Evolutionary conservation across 2,113 vertebrate species (phyloP).

Genomic region (human): GRCh38 chr6:169936501-169937000

Average conservation of each 20-base stretch:
- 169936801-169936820: no score
- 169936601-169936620: no score
- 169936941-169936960: not conserved
- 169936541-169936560: no score
- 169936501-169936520: no score
- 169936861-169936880: not conserved
- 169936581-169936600: no score
- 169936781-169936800: not conserved
- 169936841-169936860: not conserved
- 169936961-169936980: not conserved
- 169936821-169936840: not conserved
- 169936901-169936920: no score
- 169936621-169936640: no score
- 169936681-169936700: not conserved
- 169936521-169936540: no score
- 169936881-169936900: not conserved
- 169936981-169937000: not conserved
- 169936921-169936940: not conserved
- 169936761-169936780: not conserved
- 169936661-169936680: not conserved
- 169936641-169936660: no score
- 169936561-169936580: accelerated
- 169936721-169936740: not conserved
- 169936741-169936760: no score
- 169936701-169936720: not conserved